Evolutionary conservation across 2,888 invertebrate species (phyloP), one percentile per base, ranked within the genome.

Genomic region (Dromius quadrimaculatus): DNA sequence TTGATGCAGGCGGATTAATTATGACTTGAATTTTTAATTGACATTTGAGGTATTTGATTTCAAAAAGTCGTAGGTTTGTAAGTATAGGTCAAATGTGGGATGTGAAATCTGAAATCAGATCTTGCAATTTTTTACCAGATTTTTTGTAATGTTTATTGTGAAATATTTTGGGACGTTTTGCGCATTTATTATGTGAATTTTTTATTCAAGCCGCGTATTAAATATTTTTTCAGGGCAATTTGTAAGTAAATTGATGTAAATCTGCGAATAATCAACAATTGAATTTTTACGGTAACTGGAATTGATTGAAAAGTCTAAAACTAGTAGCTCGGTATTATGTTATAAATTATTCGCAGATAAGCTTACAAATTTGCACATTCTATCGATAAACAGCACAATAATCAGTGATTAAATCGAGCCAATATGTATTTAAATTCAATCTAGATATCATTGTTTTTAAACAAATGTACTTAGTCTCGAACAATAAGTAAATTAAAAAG

Each of bases 121-220:
- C 50, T 54, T 54, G 50, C 50, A 54, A 9, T 23, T 54, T 47
- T n/a, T n/a, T n/a, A n/a, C n/a, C n/a, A n/a, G n/a, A n/a, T n/a
- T n/a, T 54, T 54, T 54, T 54, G 50, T 54, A 28, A 54, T 50
- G 6, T 54, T 23, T 54, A 28, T 54, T 54, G 20, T 54, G 50
- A 28, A 54, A 54, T 54, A 41, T 54, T 54, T 54, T 15, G 15
- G 36, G n/a, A 36, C n/a, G 8, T 36, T 36, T 9, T 6, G 36
- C 23, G 20, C 50, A 54, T 54, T 15, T 54, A 28, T 54, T 11
- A 23, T n/a, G 11, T n/a, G 38, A 11, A 13, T 13, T 11, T 8
- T 28, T 28, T 28, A 28, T 28, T 28, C 28, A 8, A 28, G 8
- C 3, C 28, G 8, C 28, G 28, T 28, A 28, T 5, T 28, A 28